Evolutionary conservation across 2,113 vertebrate species (phyloP), one percentile per base, ranked within the genome.

Genomic region (Geococcyx californianus): DNA sequence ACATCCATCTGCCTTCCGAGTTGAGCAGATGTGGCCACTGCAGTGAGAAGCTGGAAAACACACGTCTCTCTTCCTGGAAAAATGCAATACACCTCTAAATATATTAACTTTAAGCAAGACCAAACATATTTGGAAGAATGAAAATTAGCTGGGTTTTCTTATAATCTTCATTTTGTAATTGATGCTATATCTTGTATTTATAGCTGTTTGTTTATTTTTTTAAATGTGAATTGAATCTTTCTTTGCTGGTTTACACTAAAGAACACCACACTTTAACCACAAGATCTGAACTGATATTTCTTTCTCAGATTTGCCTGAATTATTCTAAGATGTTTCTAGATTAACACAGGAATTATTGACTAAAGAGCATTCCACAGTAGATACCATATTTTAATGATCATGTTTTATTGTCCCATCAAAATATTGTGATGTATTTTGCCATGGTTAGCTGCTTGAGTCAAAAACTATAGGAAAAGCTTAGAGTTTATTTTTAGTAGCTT

Each of bases 1-100:
- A 81, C 70, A 85, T 95, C 94, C 72, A 54, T 94, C 87, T 95
- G 94, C 86, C 95, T 95, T 85, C 74, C 89, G 81, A 93, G 55
- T 55, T 93, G 62, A 96, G 54, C 94, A 96, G 91, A 93, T 96
- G 95, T 93, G 84, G 64, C 72, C 62, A 44, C 45, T 92, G 56
- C 78, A 89, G 19, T 56, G n/a, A 34, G 44, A 83, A 86, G 17
- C 81, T 69, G 94, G 77, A 55, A 90, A 87, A 59, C 59, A 63
- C 36, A 34, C 40, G 29, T 54, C 44, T 95, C 33, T 49, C 62
- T 68, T 68, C 26, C 62, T 88, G 62, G 40, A 73, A 92, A 90
- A 91, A 75, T 76, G 24, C 64, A 67, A 51, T 84, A 40, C 76
- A 21, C 21, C 52, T 54, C 19, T 66, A 58, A 12, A 13, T 14